Conservation (phyloP, 2,113 vertebrate genomes). For the Crotalus helleri region DNA sequence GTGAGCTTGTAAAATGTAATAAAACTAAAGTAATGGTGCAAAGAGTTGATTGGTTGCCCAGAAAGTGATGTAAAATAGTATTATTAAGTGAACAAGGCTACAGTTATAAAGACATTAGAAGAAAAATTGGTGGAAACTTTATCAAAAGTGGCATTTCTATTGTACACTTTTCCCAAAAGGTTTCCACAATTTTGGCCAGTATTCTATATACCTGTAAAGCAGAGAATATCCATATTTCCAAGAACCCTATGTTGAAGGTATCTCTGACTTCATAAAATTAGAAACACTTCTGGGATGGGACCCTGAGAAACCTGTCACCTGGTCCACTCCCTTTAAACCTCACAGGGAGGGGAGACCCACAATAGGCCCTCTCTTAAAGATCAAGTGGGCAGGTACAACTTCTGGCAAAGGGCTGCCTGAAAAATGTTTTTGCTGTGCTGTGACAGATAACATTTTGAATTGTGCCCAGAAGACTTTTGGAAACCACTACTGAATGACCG, state of each 20-base stretch:
- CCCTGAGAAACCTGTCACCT: neutral
- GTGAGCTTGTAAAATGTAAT: too few relatives aligned
- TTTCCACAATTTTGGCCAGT: too few relatives aligned
- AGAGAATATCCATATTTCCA: neutral
- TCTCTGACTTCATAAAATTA: neutral
- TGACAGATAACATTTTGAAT: neutral
- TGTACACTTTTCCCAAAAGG: too few relatives aligned
- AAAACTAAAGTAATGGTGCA: too few relatives aligned
- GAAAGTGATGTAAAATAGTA: too few relatives aligned
- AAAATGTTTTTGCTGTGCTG: neutral
- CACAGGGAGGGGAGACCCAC: neutral
- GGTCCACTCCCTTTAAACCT: neutral
- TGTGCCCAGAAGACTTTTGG: neutral
- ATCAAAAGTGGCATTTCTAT: too few relatives aligned
- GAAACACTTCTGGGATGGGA: neutral
- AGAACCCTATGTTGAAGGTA: neutral
- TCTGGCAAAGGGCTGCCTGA: neutral
- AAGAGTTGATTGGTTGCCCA: too few relatives aligned
- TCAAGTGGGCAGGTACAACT: neutral
- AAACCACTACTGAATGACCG: neutral
- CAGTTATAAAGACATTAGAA: too few relatives aligned
- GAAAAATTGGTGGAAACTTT: too few relatives aligned
- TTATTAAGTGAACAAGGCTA: too few relatives aligned
- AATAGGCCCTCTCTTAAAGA: neutral
- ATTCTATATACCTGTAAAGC: neutral